These are phyloP conservation scores for Pheosia gnoma DNA, from an alignment of 2,888 invertebrate genomes.

Conservation along the genomic window DNA sequence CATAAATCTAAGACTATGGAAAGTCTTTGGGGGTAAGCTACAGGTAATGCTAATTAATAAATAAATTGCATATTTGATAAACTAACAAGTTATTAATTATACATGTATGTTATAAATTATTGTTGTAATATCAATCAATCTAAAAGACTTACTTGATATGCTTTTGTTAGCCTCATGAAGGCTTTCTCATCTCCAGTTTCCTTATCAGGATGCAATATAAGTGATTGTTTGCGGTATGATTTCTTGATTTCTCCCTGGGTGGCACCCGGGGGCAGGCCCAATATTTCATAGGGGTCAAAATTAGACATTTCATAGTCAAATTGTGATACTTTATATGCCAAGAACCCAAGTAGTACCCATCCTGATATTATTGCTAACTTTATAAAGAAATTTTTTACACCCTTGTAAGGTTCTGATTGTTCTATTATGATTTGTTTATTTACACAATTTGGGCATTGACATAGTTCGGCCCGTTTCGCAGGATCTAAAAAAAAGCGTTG, in stretches of 20 bases:
- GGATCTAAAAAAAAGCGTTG: conserved; percentile 85
- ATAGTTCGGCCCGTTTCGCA: conserved; percentile 89
- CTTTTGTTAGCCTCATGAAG: conserved; percentile 98
- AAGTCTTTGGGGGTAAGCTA: too few species aligned
- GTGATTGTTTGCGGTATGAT: conserved; percentile 96
- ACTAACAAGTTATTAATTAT: too few species aligned
- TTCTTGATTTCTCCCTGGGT: conserved; percentile 96
- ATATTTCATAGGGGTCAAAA: conserved; percentile 99
- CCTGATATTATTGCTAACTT: conserved; percentile 91
- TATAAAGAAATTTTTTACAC: conserved; percentile 91
- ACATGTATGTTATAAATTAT: too few species aligned
- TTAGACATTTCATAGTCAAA: conserved; percentile 99
- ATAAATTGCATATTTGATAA: too few species aligned
- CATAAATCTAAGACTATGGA: neutral
- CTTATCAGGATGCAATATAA: conserved; percentile 98
- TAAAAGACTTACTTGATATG: conserved; percentile 87
- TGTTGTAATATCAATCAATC: too few species aligned
- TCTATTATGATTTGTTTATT: conserved; percentile 92
- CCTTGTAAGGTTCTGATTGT: conserved; percentile 94
- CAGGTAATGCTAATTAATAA: too few species aligned
- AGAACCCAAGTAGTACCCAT: conserved; percentile 91
- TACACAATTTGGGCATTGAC: conserved; percentile 95
- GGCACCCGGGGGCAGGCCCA: conserved; percentile 94
- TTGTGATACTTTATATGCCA: conserved; percentile 96
- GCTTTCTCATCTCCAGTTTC: conserved; percentile 98